These are phyloP conservation scores for Masnerella sp. DNA, from an alignment of 2,888 invertebrate species.

Conservation along the genomic window DNA sequence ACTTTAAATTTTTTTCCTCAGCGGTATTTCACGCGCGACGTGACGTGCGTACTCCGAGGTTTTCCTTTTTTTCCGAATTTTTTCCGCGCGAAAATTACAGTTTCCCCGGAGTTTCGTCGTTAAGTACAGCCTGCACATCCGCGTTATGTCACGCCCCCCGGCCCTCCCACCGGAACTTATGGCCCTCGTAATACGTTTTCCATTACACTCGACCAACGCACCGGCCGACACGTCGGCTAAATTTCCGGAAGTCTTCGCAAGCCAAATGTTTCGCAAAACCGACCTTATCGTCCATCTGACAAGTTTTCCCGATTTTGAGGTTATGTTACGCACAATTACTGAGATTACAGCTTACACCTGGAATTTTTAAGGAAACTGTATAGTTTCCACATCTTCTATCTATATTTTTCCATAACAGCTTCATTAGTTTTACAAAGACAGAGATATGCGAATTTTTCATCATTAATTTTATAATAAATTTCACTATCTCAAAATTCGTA, in stretches of 20 bases:
- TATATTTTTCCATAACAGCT: no score
- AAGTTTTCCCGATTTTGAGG: no score
- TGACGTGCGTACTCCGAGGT: constrained; percentile 61
- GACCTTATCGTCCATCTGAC: neutral
- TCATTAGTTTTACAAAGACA: no score
- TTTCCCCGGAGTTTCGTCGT: constrained; percentile 75
- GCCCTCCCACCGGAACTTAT: constrained; percentile 69
- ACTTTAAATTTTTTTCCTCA: constrained; percentile 66
- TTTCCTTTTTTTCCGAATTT: constrained; percentile 59
- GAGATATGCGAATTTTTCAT: no score
- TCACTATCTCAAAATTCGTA: no score
- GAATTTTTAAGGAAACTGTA: no score
- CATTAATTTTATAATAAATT: no score
- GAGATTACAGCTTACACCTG: neutral
- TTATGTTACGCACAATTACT: no score
- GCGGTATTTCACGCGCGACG: constrained; percentile 67
- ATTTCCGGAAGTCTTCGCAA: constrained; percentile 47
- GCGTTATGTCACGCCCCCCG: constrained; percentile 71
- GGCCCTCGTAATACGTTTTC: constrained; percentile 73
- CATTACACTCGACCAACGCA: constrained; percentile 69
- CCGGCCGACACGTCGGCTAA: constrained; percentile 60
- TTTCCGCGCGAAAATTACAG: constrained; percentile 73
- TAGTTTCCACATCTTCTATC: no score
- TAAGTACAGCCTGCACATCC: constrained; percentile 76
- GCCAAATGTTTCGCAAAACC: constrained; percentile 24